Base-by-base conservation (phyloP, 1,140 invertebrate species). In the Chironomus striatipennis region DNA sequence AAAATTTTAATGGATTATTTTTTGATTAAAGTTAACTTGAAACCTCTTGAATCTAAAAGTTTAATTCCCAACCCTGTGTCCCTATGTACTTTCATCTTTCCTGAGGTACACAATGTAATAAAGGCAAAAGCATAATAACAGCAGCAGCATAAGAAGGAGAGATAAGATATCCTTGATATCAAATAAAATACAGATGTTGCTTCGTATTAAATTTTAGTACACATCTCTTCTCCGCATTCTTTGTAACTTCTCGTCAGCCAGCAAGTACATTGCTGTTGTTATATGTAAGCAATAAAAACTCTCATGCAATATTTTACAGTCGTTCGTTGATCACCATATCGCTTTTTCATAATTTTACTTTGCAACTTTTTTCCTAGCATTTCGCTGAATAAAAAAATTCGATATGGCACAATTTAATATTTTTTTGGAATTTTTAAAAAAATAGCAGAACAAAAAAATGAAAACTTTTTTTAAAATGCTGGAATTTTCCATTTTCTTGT, bases 151-250 rank as follows among this genome's bases (percentile, higher is more conserved):
- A 34, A 34, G 24, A 34, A 34, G 24, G 24, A 34, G 24, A 34
- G 24, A 34, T 34, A 34, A 34, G 24, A 34, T 34, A 34, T 34
- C 24, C 24, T 34, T 34, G 24, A 34, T 34, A 34, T 70, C 15
- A 21, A 70, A 70, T 70, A 70, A 70, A 70, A 70, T 70, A 70
- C 65, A 70, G 65, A 70, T 70, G 65, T 70, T 70, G 65, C 65
- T 17, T 21, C 17, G 18, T 18, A 70, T 70, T 20, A 70, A 70
- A 70, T 70, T 70, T 70, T 20, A 70, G 17, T 70, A 17, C 65
- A 70, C 20, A 70, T 70, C 47, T 57, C 47, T 12, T 57, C n/a
- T 57, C 12, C 4, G n/a, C n/a, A n/a, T 57, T 4, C 12, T 57
- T n/a, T 57, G 4, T 57, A 12, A 12, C n/a, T 57, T 57, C 12